Conservation (phyloP, 2,113 vertebrate genomes). For the Microcebus lehilahytsara region DNA sequence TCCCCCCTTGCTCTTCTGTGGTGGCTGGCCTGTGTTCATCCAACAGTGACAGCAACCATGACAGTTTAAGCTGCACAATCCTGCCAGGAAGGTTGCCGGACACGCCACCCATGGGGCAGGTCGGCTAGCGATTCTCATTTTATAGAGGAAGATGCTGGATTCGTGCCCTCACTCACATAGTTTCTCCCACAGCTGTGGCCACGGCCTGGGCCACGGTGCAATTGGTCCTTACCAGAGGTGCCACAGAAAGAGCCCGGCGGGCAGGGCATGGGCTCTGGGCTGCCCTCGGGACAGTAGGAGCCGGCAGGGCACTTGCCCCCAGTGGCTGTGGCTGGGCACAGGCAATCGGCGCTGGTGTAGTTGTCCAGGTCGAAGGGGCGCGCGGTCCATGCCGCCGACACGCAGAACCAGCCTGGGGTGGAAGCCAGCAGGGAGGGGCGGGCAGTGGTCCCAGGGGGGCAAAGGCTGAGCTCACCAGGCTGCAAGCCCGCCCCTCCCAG, state of each 20-base stretch:
- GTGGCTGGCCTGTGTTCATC: not conserved
- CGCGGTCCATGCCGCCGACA: constrained; percentile 93
- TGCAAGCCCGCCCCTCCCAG: not conserved
- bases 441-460: not conserved
- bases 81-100: not conserved
- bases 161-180: fast-evolving
- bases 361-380: constrained; percentile 96
- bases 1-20: not conserved
- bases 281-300: constrained; percentile 91
- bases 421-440: not conserved
- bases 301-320: constrained; percentile 92
- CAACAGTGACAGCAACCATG: too few species aligned
- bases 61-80: not conserved
- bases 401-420: constrained; percentile 93
- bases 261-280: constrained; percentile 89
- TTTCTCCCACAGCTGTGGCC: not conserved
- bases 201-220: fast-evolving
- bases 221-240: constrained; percentile 84
- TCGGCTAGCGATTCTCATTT: not conserved
- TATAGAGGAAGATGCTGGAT: not conserved
- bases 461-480: not conserved
- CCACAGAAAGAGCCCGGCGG: constrained; percentile 90
- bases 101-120: fast-evolving
- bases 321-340: constrained; percentile 94
- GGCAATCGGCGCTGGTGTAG: constrained; percentile 94